Evolutionary conservation across 2,113 vertebrate species (phyloP).

Genomic region (Sylvietta virens): DNA sequence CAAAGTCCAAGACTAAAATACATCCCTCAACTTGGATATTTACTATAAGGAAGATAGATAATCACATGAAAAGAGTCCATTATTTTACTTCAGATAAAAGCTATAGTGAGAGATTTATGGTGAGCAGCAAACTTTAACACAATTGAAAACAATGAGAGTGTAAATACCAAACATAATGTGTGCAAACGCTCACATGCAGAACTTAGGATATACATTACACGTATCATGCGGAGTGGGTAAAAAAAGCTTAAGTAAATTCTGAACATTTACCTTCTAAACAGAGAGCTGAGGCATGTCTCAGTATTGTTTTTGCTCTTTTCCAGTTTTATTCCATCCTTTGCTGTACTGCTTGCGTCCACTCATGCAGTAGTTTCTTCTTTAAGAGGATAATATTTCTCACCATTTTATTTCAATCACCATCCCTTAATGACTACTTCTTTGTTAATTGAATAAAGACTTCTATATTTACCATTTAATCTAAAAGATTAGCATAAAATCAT

Average conservation of each 20-base stretch:
- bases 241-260: background rate
- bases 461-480: slow-evolving; percentile 23
- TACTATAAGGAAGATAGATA: background rate
- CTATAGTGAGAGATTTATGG: background rate
- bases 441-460: slow-evolving; percentile 38
- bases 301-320: background rate
- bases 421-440: background rate
- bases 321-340: background rate
- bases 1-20: background rate
- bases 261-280: background rate
- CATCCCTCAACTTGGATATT: background rate
- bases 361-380: background rate
- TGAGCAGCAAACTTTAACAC: background rate
- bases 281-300: background rate
- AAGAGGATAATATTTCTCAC: background rate
- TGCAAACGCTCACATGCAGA: background rate
- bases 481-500: slow-evolving; percentile 43
- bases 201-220: background rate
- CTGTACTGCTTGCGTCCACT: background rate
- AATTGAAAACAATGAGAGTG: background rate
- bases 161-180: background rate
- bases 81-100: background rate
- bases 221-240: background rate
- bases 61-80: background rate
- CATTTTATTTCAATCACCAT: background rate